phyloP scores from a whole-genome alignment of 2,113 vertebrate genomes.

The Eubucco bourcierii region DNA sequence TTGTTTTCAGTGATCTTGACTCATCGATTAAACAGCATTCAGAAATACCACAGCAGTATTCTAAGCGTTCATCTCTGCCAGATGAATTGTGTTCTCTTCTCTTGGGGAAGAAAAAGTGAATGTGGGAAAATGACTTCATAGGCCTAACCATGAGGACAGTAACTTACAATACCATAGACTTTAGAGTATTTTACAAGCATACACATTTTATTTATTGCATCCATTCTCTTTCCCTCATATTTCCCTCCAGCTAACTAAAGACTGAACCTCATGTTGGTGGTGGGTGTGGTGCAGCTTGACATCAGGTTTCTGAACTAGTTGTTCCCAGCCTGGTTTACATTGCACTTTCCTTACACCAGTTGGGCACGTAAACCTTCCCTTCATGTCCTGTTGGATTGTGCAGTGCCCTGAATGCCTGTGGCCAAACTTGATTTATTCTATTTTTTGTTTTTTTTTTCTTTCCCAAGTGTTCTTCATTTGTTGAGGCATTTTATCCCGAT shows the following conservation, averaged over 20 bases:
- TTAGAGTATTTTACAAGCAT: constrained; percentile 37
- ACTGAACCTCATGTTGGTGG: neutral
- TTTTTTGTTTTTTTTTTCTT: neutral
- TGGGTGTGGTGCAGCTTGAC: neutral
- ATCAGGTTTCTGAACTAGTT: constrained; percentile 6
- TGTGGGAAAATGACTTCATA: constrained; percentile 31
- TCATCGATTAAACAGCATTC: constrained; percentile 31
- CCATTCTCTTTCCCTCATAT: constrained; percentile 1
- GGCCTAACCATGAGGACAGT: neutral
- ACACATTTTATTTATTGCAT: constrained; percentile 38
- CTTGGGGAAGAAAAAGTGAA: neutral
- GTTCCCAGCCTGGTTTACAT: neutral
- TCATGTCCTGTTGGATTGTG: neutral
- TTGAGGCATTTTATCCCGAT: neutral
- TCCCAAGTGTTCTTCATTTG: neutral
- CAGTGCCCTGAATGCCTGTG: neutral
- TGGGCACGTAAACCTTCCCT: neutral
- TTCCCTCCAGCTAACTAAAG: constrained; percentile 24
- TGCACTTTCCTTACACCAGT: neutral
- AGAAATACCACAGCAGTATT: constrained; percentile 13
- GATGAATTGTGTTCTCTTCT: constrained; percentile 17
- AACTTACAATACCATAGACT: constrained; percentile 25
- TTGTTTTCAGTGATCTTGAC: neutral
- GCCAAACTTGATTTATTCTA: neutral
- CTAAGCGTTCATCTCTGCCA: constrained; percentile 1